phyloP scores from a whole-genome alignment of 1,140 invertebrate genomes.

The Anoplophora glabripennis region DNA sequence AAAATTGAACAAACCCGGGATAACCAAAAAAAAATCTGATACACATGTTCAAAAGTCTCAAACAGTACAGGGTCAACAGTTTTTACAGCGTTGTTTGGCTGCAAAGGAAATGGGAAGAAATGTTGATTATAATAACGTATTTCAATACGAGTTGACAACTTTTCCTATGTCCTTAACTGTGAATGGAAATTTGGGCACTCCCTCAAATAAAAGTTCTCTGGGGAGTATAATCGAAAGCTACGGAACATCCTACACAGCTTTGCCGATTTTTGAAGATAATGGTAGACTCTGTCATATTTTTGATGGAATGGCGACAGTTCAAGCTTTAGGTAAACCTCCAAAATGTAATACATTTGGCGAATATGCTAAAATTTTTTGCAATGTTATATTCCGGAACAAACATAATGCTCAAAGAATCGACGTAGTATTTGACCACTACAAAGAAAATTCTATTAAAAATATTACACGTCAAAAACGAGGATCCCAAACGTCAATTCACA shows the following conservation, averaged over 20 bases:
- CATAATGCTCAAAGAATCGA: background rate
- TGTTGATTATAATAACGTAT: background rate
- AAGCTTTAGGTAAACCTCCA: background rate
- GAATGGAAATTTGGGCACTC: too few species aligned
- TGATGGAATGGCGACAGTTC: background rate
- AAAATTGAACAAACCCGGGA: background rate
- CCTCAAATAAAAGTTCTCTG: too few species aligned
- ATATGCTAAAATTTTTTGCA: background rate
- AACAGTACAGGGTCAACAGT: too few species aligned
- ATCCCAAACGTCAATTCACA: too few species aligned
- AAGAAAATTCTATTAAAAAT: background rate
- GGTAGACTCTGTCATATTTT: background rate
- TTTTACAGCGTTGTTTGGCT: background rate
- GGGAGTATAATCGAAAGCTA: background rate
- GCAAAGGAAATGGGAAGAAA: conserved; percentile 3
- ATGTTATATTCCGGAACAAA: background rate
- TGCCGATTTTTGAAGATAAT: background rate
- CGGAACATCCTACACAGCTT: background rate
- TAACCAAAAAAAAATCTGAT: background rate
- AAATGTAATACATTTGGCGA: background rate
- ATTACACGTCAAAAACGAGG: background rate
- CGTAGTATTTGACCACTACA: background rate
- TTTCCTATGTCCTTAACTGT: too few species aligned
- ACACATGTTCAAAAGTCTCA: too few species aligned
- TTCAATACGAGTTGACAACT: too few species aligned